Evolutionary conservation across 2,113 vertebrate genomes (phyloP).

Genomic region (Megalops atlanticus): DNA sequence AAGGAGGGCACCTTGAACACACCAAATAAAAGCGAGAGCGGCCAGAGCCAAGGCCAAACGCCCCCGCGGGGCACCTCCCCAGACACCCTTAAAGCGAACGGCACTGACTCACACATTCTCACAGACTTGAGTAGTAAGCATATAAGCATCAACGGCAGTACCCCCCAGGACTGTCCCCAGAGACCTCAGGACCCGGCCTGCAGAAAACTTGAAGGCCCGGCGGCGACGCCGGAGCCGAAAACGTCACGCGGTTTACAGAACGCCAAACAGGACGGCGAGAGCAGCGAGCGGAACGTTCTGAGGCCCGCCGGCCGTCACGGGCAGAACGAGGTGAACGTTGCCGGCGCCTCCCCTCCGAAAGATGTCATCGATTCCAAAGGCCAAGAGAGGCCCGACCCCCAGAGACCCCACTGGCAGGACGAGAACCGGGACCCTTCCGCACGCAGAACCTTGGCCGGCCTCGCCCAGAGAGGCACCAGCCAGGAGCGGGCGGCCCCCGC

Average conservation of each 20-base stretch:
- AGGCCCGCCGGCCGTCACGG: constrained; percentile 45
- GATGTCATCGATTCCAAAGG: constrained; percentile 62
- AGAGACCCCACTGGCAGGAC: constrained; percentile 65
- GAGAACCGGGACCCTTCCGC: constrained; percentile 79
- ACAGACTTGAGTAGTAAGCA: constrained; percentile 71
- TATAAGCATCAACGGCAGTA: constrained; percentile 56
- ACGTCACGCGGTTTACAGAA: constrained; percentile 73
- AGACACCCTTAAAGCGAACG: constrained; percentile 55
- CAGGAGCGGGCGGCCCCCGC: constrained; percentile 56
- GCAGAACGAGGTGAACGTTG: constrained; percentile 44
- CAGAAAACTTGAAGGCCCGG: constrained; percentile 76
- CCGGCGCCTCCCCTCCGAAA: constrained; percentile 70
- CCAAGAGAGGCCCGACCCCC: constrained; percentile 65
- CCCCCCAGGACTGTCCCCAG: constrained; percentile 55
- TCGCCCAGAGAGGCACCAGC: constrained; percentile 64
- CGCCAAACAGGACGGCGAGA: constrained; percentile 56
- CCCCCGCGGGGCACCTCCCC: constrained; percentile 57
- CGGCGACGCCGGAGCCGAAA: constrained; percentile 62
- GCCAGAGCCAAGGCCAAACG: constrained; percentile 69
- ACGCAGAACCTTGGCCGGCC: constrained; percentile 62
- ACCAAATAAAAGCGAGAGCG: constrained; percentile 58
- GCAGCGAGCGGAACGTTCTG: constrained; percentile 38
- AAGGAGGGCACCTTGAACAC: constrained; percentile 60
- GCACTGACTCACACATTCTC: constrained; percentile 67
- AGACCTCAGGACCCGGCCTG: constrained; percentile 68